Conservation (phyloP, 2,113 vertebrate species). For the Entomyzon cyanotis region DNA sequence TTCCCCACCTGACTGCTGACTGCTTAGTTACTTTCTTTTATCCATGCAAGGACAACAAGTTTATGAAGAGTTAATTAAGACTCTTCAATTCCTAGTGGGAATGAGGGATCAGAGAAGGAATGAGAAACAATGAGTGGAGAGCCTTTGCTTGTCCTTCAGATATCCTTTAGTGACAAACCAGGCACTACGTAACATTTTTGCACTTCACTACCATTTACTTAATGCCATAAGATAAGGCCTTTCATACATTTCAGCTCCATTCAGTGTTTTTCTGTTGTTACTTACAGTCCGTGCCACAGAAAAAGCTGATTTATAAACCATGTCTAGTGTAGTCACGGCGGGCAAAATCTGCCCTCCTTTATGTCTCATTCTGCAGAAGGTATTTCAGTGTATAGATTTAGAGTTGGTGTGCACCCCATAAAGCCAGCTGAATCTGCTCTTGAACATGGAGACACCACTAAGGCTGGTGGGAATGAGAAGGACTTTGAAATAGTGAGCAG, state of each 20-base stretch:
- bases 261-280: background rate
- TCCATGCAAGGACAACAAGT: background rate
- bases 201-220: background rate
- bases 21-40: background rate
- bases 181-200: background rate
- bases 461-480: background rate
- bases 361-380: background rate
- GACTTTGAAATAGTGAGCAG: background rate
- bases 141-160: background rate
- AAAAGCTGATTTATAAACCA: background rate
- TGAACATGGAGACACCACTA: background rate
- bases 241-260: background rate
- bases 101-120: background rate
- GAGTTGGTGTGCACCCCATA: background rate
- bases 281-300: background rate
- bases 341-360: background rate
- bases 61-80: background rate
- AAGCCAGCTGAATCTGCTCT: background rate
- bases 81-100: background rate
- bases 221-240: background rate
- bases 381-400: background rate
- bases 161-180: background rate
- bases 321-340: background rate
- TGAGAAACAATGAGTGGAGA: background rate
- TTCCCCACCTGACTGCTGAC: background rate